Conservation (phyloP, 2,797 vertebrate species). For the Manis crassicaudata region DNA sequence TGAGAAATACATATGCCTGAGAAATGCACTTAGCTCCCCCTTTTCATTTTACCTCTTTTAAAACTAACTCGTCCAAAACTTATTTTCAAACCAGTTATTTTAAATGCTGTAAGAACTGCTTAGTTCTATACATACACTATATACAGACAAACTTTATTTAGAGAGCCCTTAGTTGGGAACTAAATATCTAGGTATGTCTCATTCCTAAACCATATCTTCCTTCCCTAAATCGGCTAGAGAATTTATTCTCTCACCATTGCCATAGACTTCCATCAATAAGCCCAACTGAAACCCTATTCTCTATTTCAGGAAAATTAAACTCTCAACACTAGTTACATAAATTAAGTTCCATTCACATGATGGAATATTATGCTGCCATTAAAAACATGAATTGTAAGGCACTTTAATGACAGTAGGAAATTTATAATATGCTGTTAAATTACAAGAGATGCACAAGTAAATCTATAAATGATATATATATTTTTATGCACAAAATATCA, state of each 20-base stretch:
- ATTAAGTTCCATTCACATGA: neutral
- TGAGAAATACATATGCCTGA: slow-evolving; percentile 23
- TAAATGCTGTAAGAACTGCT: neutral
- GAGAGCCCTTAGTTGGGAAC: neutral
- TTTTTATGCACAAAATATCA: neutral
- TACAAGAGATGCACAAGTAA: neutral
- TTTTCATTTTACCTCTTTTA: neutral
- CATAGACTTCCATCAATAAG: neutral
- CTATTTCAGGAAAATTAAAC: neutral
- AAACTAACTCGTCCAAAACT: slow-evolving; percentile 13
- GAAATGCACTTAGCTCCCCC: neutral
- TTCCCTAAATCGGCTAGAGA: neutral
- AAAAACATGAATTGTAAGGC: neutral
- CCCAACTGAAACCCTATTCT: neutral
- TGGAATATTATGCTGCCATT: neutral
- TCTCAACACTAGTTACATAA: neutral
- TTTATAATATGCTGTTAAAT: neutral
- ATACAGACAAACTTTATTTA: slow-evolving; percentile 4
- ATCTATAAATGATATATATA: neutral
- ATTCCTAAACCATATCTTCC: neutral
- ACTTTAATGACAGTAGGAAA: neutral
- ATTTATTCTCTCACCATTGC: neutral
- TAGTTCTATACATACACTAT: neutral
- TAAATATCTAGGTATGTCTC: neutral
- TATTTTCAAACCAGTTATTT: neutral